These are phyloP conservation scores for Caenorhabditis remanei DNA, from an alignment of 1,140 invertebrate species.

Conservation along the genomic window DNA sequence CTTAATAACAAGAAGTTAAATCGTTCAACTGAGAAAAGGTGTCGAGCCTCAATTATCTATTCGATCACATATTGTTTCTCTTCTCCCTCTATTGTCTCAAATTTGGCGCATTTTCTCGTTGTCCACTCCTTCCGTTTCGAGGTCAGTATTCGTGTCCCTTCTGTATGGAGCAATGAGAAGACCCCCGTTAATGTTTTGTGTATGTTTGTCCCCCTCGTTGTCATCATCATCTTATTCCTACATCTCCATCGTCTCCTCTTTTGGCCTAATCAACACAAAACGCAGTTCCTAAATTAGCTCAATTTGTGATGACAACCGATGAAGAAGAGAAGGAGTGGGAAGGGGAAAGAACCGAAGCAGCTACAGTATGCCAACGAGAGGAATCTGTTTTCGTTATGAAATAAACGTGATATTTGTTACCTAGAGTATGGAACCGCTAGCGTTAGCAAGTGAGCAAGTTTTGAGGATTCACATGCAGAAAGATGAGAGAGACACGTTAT, in stretches of 20 bases:
- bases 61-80: slow-evolving; percentile 22
- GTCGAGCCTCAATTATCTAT: neutral
- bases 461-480: slow-evolving; percentile 83
- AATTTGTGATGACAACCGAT: slow-evolving; percentile 5
- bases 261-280: slow-evolving; percentile 54
- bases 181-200: neutral
- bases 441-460: slow-evolving; percentile 85
- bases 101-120: slow-evolving; percentile 10
- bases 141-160: slow-evolving; percentile 10
- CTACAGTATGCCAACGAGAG: slow-evolving; percentile 32
- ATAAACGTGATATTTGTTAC: slow-evolving; percentile 66
- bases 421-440: slow-evolving; percentile 85
- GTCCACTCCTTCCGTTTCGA: neutral
- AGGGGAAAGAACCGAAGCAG: neutral
- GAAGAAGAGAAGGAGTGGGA: neutral
- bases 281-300: slow-evolving; percentile 40
- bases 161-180: neutral
- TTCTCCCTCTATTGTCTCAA: neutral
- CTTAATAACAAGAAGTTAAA: neutral
- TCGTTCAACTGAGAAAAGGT: neutral
- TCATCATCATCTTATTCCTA: slow-evolving; percentile 16
- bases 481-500: slow-evolving; percentile 79
- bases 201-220: slow-evolving; percentile 26
- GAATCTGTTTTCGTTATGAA: neutral
- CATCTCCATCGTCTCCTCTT: neutral